Conservation (phyloP, 2,888 invertebrate genomes). For the Drosophila sordidula region DNA sequence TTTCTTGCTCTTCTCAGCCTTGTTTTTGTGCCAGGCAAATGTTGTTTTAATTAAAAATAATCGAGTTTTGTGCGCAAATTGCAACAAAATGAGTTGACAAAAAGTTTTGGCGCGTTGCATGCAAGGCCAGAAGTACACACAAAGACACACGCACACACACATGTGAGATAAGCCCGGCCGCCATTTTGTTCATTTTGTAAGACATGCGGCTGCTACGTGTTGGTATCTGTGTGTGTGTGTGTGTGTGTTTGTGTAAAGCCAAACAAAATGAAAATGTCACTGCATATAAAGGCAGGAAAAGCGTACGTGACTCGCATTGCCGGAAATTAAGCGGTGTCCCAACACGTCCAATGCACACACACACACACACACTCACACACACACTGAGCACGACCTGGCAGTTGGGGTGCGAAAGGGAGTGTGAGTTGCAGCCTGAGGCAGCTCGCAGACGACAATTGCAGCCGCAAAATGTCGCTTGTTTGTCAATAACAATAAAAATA, state of each 20-base stretch:
- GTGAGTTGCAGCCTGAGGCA: conserved; percentile 26
- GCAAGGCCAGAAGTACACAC: conserved; percentile 37
- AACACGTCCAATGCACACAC: conserved; percentile 60
- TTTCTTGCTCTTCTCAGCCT: conserved; percentile 12
- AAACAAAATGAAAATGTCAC: conserved; percentile 73
- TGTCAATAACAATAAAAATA: conserved; percentile 68
- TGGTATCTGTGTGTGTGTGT: conserved; percentile 26
- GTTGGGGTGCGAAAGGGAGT: conserved; percentile 2
- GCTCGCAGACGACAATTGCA: conserved; percentile 55
- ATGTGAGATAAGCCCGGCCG: conserved; percentile 16
- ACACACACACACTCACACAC: conserved; percentile 3
- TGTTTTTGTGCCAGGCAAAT: conserved; percentile 38
- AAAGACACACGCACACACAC: conserved; percentile 9
- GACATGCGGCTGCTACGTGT: conserved; percentile 40
- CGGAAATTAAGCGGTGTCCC: conserved; percentile 74
- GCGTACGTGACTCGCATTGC: conserved; percentile 74
- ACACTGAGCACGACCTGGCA: background rate
- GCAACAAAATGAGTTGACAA: conserved; percentile 72
- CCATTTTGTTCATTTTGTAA: conserved; percentile 50
- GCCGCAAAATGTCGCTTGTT: conserved; percentile 72
- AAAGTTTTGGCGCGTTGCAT: conserved; percentile 45
- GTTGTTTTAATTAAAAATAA: conserved; percentile 72
- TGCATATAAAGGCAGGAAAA: conserved; percentile 72
- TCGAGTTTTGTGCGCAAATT: conserved; percentile 69
- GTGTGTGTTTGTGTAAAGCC: conserved; percentile 43